Base-by-base conservation (phyloP, 1,140 invertebrate species). In the Teleogryllus occipitalis region DNA sequence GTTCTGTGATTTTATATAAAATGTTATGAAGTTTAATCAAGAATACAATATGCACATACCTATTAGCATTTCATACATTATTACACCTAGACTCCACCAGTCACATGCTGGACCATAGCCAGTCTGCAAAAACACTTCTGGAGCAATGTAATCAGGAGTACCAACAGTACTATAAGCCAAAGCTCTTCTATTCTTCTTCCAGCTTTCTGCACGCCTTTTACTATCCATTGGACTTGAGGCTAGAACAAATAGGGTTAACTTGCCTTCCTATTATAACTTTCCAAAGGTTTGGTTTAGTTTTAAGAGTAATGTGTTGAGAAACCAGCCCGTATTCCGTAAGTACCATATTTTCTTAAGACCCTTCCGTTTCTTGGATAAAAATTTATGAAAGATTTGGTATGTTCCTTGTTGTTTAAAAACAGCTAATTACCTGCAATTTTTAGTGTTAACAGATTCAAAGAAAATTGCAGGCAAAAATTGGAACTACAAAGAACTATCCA, bases 51-150 rank as follows among this genome's bases (percentile, higher is more conserved):
- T 12, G n/a, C 14, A 81, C 88, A 84, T 85, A 93, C 93, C 98
- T 88, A 99, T 99, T 79, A 99, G 89, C 98, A 99, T 99, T 90
- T 99, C 98, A 87, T 99, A 99, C 98, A 99, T 99, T 82, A 99
- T 99, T 75, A 99, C 98, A 75, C 98, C 98, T 75, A 99, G 89
- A 78, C 97, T 98, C 98, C 98, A 99, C 95, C 97, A 99, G 88
- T 99, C 98, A 85, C 98, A 99, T 77, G 96, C 93, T 65, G 95
- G 94, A 3, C 95, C 96, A 86, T 99, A 99, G 79, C 98, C 98
- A 46, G 97, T 98, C 88, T 99, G 97, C 83, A 98, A 91, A 87
- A 99, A 96, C 80, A 99, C 97, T 89, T 96, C 95, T 10, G 98
- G 98, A n/a, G 98, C 98, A 84, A 99, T 99, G 85, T 99, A 99